These are phyloP conservation scores for Neoniphon sammara DNA, from an alignment of 2,797 vertebrate species.

Conservation along the genomic window DNA sequence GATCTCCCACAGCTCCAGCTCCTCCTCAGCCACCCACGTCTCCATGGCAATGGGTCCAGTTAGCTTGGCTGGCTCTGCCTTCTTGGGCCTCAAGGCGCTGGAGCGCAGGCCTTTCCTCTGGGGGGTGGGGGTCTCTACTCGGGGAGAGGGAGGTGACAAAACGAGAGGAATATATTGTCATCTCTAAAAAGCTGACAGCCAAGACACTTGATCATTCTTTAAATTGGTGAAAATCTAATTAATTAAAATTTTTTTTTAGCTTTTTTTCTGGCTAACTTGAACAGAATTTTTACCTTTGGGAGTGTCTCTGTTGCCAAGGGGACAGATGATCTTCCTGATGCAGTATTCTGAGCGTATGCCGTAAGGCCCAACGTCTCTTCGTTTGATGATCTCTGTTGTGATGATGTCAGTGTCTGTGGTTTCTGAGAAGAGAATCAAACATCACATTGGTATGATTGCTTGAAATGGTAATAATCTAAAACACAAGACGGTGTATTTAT, in stretches of 20 bases:
- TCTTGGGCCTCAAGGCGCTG: conserved; percentile 95
- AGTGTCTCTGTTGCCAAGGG: conserved; percentile 92
- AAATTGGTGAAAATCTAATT: not conserved
- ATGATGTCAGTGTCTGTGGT: conserved; percentile 95
- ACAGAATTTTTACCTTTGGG: conserved; percentile 88
- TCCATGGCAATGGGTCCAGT: conserved; percentile 95
- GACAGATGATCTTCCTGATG: conserved; percentile 97
- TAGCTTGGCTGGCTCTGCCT: conserved; percentile 93
- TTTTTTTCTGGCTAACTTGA: too few relatives aligned
- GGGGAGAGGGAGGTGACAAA: not conserved
- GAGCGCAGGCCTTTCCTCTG: conserved; percentile 98
- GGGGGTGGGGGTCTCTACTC: conserved; percentile 94
- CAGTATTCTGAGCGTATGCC: conserved; percentile 98
- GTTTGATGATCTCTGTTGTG: conserved; percentile 97
- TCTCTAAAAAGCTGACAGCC: not conserved
- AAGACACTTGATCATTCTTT: not conserved
- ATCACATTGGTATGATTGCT: not conserved
- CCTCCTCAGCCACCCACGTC: conserved; percentile 96
- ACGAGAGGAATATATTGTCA: not conserved
- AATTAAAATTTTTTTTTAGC: too few relatives aligned
- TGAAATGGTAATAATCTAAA: not conserved
- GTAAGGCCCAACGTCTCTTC: conserved; percentile 92
- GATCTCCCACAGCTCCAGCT: conserved; percentile 98
- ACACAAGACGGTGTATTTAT: not conserved
- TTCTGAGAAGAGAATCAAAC: conserved; percentile 80